Conservation (phyloP, 2,113 vertebrate genomes). For the Ceyx cyanopectus region DNA sequence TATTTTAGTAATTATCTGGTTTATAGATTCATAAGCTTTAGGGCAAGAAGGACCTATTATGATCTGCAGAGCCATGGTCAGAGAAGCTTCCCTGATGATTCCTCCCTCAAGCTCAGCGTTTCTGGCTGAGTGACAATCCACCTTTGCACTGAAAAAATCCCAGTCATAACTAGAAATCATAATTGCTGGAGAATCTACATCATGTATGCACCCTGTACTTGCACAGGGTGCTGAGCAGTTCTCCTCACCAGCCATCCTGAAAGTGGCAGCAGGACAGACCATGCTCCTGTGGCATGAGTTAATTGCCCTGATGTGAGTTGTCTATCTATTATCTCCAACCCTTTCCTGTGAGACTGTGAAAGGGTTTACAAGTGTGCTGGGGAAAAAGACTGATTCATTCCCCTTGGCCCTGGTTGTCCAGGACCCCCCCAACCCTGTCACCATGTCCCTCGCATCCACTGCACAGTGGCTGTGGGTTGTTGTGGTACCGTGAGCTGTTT, state of each 20-base stretch:
- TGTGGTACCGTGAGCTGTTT: background rate
- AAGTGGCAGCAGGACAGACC: background rate
- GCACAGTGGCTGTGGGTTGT: fast-evolving
- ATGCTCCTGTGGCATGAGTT: fast-evolving
- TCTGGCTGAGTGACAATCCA: background rate
- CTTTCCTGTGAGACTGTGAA: too few relatives aligned
- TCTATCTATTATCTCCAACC: fast-evolving
- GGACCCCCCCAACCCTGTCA: background rate
- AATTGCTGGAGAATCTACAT: background rate
- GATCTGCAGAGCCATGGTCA: background rate
- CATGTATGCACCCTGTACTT: fast-evolving
- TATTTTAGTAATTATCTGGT: conserved; percentile 31
- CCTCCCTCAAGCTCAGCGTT: background rate
- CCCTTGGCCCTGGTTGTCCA: fast-evolving
- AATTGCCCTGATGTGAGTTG: fast-evolving
- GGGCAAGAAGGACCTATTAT: background rate
- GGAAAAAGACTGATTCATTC: fast-evolving
- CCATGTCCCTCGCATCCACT: fast-evolving
- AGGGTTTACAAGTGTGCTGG: background rate
- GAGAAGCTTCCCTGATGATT: background rate
- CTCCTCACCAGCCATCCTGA: background rate
- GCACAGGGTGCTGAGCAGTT: fast-evolving
- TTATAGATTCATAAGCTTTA: conserved; percentile 31
- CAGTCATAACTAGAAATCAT: background rate
- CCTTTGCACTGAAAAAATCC: background rate